These are phyloP conservation scores for Styela plicata DNA, from an alignment of 23 tunicate genomes.

Conservation along the genomic window DNA sequence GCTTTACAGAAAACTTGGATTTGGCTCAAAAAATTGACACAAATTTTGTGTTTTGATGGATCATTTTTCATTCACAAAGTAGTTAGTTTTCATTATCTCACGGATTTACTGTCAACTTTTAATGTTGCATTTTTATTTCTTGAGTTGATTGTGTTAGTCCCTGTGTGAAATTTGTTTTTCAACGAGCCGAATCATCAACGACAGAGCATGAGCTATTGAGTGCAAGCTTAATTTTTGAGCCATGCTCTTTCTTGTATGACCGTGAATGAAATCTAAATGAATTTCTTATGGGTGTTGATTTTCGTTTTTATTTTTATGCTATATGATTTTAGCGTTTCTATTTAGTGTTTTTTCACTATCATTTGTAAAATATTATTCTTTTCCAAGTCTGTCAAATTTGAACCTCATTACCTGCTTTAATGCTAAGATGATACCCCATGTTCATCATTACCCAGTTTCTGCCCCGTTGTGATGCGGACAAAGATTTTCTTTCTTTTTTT, in stretches of 20 bases:
- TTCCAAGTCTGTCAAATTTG: not conserved
- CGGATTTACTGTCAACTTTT: not conserved
- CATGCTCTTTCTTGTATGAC: no score
- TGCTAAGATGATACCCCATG: no score
- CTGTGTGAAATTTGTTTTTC: not conserved
- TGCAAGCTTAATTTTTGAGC: no score
- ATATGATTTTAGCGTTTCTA: not conserved
- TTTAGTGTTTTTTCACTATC: not conserved
- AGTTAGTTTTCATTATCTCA: no score
- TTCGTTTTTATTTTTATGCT: not conserved
- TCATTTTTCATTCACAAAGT: no score
- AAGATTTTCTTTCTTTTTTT: not conserved
- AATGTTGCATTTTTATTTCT: not conserved
- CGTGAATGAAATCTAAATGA: no score
- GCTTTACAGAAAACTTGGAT: no score
- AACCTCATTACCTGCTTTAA: not conserved
- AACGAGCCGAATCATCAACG: not conserved
- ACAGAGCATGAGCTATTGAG: not conserved
- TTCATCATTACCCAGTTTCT: not conserved
- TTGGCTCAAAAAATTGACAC: no score
- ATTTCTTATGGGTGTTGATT: no score
- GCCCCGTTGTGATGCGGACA: not conserved
- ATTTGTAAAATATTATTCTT: no score
- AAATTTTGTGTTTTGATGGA: no score
- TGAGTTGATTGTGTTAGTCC: not conserved